Percentiles rank a stretch among this genome's conserved stretches.
Evolutionary conservation across 2,888 invertebrate species (phyloP).

Genomic region (Empis livida): DNA sequence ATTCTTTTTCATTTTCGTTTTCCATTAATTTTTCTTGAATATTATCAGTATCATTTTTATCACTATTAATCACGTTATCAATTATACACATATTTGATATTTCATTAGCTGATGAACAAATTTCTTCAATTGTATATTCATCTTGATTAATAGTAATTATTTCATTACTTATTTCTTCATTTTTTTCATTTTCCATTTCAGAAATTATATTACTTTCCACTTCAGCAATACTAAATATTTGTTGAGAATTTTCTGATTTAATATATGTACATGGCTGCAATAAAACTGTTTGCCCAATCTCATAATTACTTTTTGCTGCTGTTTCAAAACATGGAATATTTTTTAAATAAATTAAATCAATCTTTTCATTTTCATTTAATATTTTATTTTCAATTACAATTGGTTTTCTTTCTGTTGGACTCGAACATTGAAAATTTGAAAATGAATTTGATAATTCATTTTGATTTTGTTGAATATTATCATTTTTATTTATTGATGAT

Average conservation of each 20-base stretch:
- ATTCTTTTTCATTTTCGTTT: no score
- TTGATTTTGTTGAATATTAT: no score
- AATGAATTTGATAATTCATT: no score
- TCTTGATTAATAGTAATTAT: no score
- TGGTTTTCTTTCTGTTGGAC: constrained; percentile 6
- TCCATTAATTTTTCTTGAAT: no score
- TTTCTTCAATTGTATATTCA: no score
- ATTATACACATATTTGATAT: no score
- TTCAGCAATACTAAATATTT: neutral
- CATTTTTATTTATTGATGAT: no score
- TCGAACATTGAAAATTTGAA: neutral
- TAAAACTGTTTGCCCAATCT: neutral
- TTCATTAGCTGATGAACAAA: no score
- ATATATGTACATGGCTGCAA: neutral
- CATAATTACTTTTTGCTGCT: neutral
- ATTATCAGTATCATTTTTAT: no score
- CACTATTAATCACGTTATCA: no score
- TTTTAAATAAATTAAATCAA: constrained; percentile 18
- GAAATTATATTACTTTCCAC: neutral
- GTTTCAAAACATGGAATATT: neutral
- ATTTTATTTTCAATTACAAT: constrained; percentile 31
- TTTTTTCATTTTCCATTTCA: neutral
- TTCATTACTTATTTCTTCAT: no score
- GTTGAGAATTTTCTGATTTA: neutral
- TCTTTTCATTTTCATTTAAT: constrained; percentile 26